A percentile compares a stretch with the other conserved stretches of the same genome.
phyloP scores from a whole-genome alignment of 1,140 invertebrate species.

The Temnothorax curvispinosus region DNA sequence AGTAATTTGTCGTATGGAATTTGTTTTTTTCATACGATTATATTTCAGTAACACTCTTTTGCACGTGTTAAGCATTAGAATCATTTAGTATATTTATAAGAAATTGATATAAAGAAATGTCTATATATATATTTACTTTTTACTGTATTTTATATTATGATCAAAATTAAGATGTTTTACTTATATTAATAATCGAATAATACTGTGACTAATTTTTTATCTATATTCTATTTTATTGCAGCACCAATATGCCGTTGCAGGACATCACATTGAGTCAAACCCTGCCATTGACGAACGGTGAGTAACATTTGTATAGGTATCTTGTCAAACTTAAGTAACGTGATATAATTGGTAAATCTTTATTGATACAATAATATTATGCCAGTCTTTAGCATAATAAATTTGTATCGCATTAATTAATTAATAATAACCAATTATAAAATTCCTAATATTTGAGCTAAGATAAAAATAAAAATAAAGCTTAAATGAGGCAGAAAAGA shows the following conservation, averaged over 20 bases:
- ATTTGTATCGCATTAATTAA: not conserved
- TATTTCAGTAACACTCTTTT: not conserved
- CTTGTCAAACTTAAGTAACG: not conserved
- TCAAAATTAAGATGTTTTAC: not conserved
- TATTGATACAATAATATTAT: not conserved
- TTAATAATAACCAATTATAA: not conserved
- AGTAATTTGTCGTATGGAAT: not conserved
- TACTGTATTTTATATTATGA: not conserved
- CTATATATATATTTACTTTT: not conserved
- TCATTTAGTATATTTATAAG: not conserved
- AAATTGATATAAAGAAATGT: not conserved
- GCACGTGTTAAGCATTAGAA: not conserved
- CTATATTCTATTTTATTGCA: conserved; percentile 72
- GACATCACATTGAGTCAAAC: conserved; percentile 80
- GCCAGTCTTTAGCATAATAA: not conserved
- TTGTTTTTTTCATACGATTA: not conserved
- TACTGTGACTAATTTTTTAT: not conserved
- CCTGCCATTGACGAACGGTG: conserved; percentile 73
- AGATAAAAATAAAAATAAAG: not conserved
- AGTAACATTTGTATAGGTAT: conserved; percentile 57
- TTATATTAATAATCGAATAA: not conserved
- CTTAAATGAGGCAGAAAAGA: not conserved
- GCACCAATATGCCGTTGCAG: conserved; percentile 77
- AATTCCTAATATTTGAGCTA: not conserved
- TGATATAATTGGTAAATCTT: not conserved